Evolutionary conservation across 2,797 vertebrate species (phyloP).

Genomic region (Eptatretus atami): DNA sequence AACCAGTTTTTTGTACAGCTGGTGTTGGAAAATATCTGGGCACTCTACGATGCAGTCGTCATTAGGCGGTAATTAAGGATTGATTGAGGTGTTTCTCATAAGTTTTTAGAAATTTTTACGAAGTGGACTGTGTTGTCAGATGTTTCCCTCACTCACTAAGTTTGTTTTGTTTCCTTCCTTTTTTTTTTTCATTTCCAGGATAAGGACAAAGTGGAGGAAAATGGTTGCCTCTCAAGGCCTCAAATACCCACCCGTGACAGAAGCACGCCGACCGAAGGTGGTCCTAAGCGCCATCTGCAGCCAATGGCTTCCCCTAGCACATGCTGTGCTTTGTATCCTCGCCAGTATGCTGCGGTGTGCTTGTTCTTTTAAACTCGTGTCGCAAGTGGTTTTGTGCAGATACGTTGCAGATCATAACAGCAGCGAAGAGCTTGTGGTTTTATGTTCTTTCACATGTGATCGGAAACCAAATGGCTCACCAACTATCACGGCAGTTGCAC

Average conservation of each 20-base stretch:
- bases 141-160: neutral
- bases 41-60: slow-evolving; percentile 55
- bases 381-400: no score
- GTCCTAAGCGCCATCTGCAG: slow-evolving; percentile 59
- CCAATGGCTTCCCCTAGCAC: slow-evolving; percentile 74
- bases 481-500: no score
- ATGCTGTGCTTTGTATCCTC: slow-evolving; percentile 74
- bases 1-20: slow-evolving; percentile 66
- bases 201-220: slow-evolving; percentile 58
- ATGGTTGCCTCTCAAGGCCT: slow-evolving; percentile 47
- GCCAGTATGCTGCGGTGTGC: neutral
- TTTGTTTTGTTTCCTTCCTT: neutral
- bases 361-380: neutral
- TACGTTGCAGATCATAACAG: no score
- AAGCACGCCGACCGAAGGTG: slow-evolving; percentile 61
- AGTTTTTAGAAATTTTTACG: neutral
- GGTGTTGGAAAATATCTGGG: slow-evolving; percentile 86
- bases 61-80: slow-evolving; percentile 27
- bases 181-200: slow-evolving; percentile 20
- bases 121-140: neutral
- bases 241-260: slow-evolving; percentile 33
- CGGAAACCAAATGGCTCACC: no score
- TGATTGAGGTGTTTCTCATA: neutral
- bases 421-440: no score
- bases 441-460: no score